A percentile compares a stretch with the other conserved stretches of the same genome.
Conservation (phyloP, 1,140 invertebrate species). For the Cydia strobilella region DNA sequence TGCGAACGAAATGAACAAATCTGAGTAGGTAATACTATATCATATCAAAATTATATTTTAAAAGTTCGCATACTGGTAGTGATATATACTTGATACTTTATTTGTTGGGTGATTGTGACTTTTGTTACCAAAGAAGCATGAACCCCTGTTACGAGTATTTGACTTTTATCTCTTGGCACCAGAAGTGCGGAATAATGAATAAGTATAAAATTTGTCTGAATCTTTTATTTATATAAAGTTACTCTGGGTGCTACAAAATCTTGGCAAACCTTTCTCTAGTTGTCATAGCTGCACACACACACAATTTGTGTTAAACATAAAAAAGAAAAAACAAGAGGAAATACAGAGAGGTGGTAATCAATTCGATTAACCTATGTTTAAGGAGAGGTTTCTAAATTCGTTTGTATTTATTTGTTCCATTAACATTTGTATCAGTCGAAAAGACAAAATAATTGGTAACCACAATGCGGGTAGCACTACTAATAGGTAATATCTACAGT, state of each 20-base stretch:
- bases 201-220: conserved; percentile 1
- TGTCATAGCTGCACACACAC: background rate
- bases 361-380: background rate
- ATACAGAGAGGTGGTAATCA: background rate
- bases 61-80: too few species aligned
- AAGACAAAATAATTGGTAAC: too few species aligned
- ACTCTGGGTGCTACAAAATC: conserved; percentile 1
- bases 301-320: background rate
- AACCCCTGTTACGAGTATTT: background rate
- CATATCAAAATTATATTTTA: too few species aligned
- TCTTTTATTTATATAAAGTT: background rate
- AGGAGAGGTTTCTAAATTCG: background rate
- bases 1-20: too few species aligned
- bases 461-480: too few species aligned
- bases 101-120: too few species aligned
- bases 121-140: too few species aligned
- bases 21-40: too few species aligned
- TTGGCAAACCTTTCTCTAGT: background rate
- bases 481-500: background rate
- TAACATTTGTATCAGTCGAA: too few species aligned
- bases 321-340: background rate
- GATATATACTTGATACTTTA: too few species aligned
- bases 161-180: background rate
- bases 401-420: background rate
- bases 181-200: background rate